Base-by-base conservation (phyloP, 92 coral and sea anemone species). In the Zoanthus sociatus region DNA sequence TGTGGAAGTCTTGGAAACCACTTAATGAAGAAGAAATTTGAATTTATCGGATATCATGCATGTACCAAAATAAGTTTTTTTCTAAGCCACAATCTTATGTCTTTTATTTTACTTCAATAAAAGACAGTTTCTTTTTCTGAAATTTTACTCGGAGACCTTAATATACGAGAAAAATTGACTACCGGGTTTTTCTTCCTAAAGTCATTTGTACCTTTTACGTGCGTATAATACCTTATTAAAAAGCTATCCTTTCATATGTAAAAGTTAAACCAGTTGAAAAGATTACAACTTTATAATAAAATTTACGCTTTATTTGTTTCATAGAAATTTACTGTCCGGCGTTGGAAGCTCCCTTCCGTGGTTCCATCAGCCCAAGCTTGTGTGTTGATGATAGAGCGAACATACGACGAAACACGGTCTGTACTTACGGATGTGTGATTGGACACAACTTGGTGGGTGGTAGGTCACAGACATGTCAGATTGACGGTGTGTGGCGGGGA, bases 271-370 rank as follows among this genome's bases (percentile, higher is more conserved):
- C 18, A 1, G 6, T 47, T 10, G 13, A n/a, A 48, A 13, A 46
- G 16, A n/a, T 18, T 18, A 63, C 69, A 4, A 50, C 6, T 4
- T 20, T 63, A 63, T 15, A 63, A 63, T 15, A 5, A 1, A 58
- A 58, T 1, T 58, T 58, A 58, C 5, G 10, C 30, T n/a, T 63
- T 50, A 9, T 50, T 50, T 50, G 42, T 73, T 18, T 50, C 17
- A n/a, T 79, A 96, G 99, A 97, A 78, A 97, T 95, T 82, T 93
- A 90, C 89, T 97, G 99, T 74, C 98, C 99, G 1, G 93, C 94
- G 0, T 69, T 97, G 64, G 98, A 95, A 74, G 92, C 91, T 45
- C 99, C 99, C 9, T 97, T 97, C 95, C 96, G 98, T 6, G 99
- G 98, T 5, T 61, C 84, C 53, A 67, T 97, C 76, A 71, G 78